Evolutionary conservation across 2,113 vertebrate species (phyloP).

Genomic region (Zapus hudsonius): DNA sequence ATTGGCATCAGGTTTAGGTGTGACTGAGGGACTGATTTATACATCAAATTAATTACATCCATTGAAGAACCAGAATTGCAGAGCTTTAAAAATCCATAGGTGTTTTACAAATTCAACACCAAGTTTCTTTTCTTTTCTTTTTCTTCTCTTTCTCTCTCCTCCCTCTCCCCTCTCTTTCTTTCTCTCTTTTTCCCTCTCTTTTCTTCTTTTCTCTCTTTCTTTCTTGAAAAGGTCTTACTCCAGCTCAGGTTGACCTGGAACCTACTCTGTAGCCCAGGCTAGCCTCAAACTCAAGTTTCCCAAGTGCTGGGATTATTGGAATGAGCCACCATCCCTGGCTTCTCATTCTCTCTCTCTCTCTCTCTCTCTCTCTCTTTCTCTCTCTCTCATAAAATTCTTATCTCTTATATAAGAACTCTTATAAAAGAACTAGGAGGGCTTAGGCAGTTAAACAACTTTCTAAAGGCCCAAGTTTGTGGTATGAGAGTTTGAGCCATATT

Average conservation of each 20-base stretch:
- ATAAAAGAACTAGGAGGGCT: not conserved
- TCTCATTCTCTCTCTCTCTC: no score
- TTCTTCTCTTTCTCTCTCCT: not conserved
- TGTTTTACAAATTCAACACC: constrained; percentile 21
- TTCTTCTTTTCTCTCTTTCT: no score
- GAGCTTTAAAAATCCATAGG: not conserved
- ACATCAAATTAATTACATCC: not conserved
- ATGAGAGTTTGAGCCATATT: not conserved
- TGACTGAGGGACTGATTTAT: not conserved
- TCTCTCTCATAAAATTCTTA: no score
- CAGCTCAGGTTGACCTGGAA: no score
- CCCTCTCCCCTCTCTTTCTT: no score
- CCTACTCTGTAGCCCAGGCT: no score
- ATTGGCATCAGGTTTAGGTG: not conserved
- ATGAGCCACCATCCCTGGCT: no score
- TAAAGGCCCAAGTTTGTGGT: not conserved
- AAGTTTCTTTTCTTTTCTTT: not conserved
- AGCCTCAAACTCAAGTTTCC: no score
- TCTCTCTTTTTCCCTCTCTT: no score
- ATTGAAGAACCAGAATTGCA: not conserved
- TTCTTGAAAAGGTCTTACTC: no score
- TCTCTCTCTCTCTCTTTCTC: no score
- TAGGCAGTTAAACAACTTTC: not conserved
- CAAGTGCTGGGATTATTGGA: no score
- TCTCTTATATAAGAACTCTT: not conserved